Percentiles rank a stretch among this genome's conserved stretches.
These are phyloP conservation scores for Percopsis transmontana DNA, from an alignment of 2,113 vertebrate species.

Conservation along the genomic window DNA sequence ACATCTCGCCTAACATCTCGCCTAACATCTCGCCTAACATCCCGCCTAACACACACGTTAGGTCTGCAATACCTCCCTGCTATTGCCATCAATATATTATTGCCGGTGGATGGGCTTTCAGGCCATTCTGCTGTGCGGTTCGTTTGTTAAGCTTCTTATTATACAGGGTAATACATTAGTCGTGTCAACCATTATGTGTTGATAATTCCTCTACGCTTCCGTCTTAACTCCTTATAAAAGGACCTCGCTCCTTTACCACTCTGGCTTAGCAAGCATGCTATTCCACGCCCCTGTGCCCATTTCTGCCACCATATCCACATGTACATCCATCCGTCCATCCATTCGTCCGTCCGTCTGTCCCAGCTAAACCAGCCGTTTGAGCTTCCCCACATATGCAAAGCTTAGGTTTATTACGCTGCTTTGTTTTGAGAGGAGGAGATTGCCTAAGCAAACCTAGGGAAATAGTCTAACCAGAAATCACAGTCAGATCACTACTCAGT, in stretches of 20 bases:
- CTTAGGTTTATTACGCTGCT: conserved; percentile 60
- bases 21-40: no score
- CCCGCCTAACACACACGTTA: no score
- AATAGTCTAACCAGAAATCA: conserved; percentile 52
- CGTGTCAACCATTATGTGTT: background rate
- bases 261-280: no score
- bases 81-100: conserved; percentile 28
- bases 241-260: no score
- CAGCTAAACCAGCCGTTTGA: conserved; percentile 64
- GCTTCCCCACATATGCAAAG: conserved; percentile 71
- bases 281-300: no score
- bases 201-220: no score
- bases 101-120: background rate
- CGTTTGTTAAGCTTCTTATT: background rate
- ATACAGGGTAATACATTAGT: background rate
- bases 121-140: background rate
- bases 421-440: conserved; percentile 61
- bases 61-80: conserved; percentile 30
- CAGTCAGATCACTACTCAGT: background rate
- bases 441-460: conserved; percentile 70
- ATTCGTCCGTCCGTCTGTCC: conserved; percentile 22
- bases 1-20: no score
- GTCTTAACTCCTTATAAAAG: no score
- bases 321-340: conserved; percentile 26
- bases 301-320: background rate